phyloP scores from a whole-genome alignment of 2,888 invertebrate species.

The Drosophila mercatorum region DNA sequence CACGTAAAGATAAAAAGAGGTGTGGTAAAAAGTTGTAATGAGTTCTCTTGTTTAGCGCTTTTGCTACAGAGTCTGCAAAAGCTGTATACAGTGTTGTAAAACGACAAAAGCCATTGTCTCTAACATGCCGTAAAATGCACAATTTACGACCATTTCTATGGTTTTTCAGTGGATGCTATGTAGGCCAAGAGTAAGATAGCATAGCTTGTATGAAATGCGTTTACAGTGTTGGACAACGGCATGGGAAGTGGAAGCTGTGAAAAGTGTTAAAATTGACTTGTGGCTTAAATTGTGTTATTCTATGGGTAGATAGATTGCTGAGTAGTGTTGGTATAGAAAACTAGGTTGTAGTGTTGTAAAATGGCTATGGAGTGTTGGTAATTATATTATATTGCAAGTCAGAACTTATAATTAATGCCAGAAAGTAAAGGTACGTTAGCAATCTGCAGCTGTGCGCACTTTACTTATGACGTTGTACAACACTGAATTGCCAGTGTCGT shows the following conservation, averaged over 20 bases:
- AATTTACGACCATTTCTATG: neutral
- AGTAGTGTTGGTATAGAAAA: too few relatives aligned
- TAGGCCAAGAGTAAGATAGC: neutral
- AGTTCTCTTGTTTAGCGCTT: slow-evolving; percentile 4
- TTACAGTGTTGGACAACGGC: neutral
- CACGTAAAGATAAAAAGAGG: slow-evolving; percentile 6
- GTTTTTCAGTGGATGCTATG: neutral
- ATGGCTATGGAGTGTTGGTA: accelerated
- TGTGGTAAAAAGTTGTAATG: slow-evolving; percentile 1
- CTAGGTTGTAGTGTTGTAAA: neutral
- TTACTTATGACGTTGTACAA: neutral
- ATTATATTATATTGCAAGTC: neutral
- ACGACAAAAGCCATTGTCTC: neutral
- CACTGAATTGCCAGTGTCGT: neutral
- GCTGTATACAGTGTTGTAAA: neutral
- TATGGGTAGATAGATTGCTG: too few relatives aligned
- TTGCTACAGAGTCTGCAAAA: neutral
- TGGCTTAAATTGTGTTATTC: neutral
- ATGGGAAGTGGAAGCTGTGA: too few relatives aligned
- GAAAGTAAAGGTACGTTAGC: too few relatives aligned
- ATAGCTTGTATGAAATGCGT: neutral
- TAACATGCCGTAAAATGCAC: neutral
- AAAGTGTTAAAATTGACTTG: too few relatives aligned
- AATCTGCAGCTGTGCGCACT: neutral
- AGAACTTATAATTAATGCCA: accelerated